phyloP scores from a whole-genome alignment of 2,888 invertebrate genomes.

The Cantharis rustica region DNA sequence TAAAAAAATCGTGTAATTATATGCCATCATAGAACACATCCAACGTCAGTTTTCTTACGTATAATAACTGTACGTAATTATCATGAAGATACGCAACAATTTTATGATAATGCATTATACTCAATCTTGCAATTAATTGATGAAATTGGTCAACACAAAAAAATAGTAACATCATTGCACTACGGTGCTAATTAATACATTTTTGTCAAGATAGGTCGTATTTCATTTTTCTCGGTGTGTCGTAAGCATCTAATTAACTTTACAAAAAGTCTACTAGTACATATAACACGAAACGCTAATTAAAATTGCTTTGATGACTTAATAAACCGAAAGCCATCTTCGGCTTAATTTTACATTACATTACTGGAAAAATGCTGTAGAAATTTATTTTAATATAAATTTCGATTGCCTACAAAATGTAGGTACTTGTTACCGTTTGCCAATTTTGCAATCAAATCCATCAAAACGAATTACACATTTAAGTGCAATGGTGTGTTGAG shows the following conservation, averaged over 20 bases:
- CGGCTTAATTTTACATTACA: too few species aligned
- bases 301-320: background rate
- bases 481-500: conserved; percentile 23
- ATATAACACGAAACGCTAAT: background rate
- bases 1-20: background rate
- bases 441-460: background rate
- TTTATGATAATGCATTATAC: background rate
- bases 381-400: too few species aligned
- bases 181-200: background rate
- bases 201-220: background rate
- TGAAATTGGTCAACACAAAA: background rate
- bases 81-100: background rate
- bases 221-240: background rate
- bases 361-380: too few species aligned
- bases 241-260: background rate
- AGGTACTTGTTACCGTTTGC: background rate
- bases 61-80: background rate
- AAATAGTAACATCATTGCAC: background rate
- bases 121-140: background rate
- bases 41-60: background rate
- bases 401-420: too few species aligned
- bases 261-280: background rate
- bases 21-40: background rate
- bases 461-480: background rate
- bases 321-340: background rate